Percentiles rank a stretch among this genome's conserved stretches.
Evolutionary conservation across 2,888 invertebrate genomes (phyloP).

Genomic region (Calliscelio sp.): DNA sequence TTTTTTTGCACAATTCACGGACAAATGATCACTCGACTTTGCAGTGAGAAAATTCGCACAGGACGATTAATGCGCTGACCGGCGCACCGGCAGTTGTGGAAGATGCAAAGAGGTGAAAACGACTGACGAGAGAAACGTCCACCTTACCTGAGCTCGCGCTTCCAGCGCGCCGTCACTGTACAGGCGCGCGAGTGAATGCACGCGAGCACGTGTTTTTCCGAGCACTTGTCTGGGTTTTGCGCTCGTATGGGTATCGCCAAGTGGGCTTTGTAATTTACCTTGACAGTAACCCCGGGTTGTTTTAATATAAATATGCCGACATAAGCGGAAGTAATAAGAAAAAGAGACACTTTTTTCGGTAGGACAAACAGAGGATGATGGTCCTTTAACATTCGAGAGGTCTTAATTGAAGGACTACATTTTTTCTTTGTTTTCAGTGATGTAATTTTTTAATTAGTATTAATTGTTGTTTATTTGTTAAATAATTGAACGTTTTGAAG

Average conservation of each 20-base stretch:
- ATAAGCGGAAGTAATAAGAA: conserved; percentile 18
- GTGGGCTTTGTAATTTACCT: conserved; percentile 43
- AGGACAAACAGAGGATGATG: no score
- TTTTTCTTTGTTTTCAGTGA: no score
- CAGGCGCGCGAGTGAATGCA: conserved; percentile 62
- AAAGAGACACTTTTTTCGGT: background rate
- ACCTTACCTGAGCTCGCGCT: conserved; percentile 59
- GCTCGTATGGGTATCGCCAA: conserved; percentile 30
- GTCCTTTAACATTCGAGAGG: no score
- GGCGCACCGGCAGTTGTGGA: conserved; percentile 52
- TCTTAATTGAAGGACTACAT: no score
- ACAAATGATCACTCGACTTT: no score
- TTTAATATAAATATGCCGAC: conserved; percentile 3
- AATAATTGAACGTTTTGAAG: background rate
- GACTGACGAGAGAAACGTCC: conserved; percentile 69
- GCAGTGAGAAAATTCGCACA: no score
- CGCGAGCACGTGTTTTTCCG: conserved; percentile 67
- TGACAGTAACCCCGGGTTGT: conserved; percentile 41
- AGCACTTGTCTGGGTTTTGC: conserved; percentile 21
- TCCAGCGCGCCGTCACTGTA: conserved; percentile 42
- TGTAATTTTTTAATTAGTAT: no score
- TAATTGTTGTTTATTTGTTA: no score
- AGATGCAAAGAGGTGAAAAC: conserved; percentile 70
- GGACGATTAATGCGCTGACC: conserved; percentile 16
- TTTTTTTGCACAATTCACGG: no score